Conservation (phyloP, 2,888 invertebrate species). For the Leucania comma region DNA sequence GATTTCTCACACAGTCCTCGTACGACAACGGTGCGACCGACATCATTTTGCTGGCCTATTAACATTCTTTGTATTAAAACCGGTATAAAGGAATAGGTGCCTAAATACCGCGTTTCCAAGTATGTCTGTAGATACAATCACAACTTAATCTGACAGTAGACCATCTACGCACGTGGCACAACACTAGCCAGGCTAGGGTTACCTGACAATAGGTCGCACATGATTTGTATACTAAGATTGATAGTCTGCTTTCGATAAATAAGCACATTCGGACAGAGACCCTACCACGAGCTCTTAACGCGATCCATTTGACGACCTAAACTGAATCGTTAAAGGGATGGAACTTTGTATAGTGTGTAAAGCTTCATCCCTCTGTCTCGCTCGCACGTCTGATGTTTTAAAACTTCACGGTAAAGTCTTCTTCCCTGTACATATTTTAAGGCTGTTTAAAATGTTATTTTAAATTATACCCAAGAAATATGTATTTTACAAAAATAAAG, state of each 20-base stretch:
- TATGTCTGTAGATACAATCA: slow-evolving; percentile 46
- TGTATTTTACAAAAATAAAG: slow-evolving; percentile 7
- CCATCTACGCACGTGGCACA: slow-evolving; percentile 17
- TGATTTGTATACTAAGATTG: slow-evolving; percentile 23
- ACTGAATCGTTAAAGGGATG: too few species aligned
- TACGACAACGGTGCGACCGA: slow-evolving; percentile 72
- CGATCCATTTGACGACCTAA: too few species aligned
- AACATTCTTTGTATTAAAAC: slow-evolving; percentile 76
- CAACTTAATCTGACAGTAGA: slow-evolving; percentile 35
- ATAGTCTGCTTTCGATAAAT: slow-evolving; percentile 12
- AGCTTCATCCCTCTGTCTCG: too few species aligned
- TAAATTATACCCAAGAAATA: not conserved
- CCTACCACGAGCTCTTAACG: too few species aligned
- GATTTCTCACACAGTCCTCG: slow-evolving; percentile 71
- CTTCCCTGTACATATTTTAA: not conserved
- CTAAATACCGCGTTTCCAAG: slow-evolving; percentile 44
- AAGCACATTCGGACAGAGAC: not conserved
- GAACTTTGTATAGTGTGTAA: too few species aligned
- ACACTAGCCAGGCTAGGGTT: not conserved
- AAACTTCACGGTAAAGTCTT: too few species aligned
- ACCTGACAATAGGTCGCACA: slow-evolving; percentile 23
- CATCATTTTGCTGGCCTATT: slow-evolving; percentile 74
- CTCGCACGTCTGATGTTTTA: too few species aligned
- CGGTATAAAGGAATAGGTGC: slow-evolving; percentile 64
- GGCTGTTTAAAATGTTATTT: not conserved